A percentile compares a stretch with the other conserved stretches of the same genome.
phyloP scores from a whole-genome alignment of 2,888 invertebrate species.

The Dugesia japonica region DNA sequence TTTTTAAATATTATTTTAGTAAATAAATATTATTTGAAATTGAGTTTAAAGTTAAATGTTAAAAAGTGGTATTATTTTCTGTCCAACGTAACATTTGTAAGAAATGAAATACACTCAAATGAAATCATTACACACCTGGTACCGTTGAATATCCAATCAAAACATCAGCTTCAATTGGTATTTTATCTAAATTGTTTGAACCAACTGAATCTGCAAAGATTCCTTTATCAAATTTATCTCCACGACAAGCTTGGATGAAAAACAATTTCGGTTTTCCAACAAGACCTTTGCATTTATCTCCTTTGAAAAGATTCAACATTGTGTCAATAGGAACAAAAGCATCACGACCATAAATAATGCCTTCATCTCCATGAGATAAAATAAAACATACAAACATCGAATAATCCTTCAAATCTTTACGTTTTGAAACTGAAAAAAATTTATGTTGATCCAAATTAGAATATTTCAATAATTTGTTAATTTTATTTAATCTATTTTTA shows the following conservation, averaged over 20 bases:
- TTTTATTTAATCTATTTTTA: too few species aligned
- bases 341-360: neutral
- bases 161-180: neutral
- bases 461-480: too few species aligned
- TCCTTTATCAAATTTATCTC: constrained; percentile 69
- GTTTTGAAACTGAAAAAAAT: neutral
- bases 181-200: neutral
- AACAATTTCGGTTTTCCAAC: neutral
- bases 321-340: neutral
- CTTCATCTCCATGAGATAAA: constrained; percentile 6
- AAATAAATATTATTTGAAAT: too few species aligned
- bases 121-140: neutral
- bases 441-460: too few species aligned
- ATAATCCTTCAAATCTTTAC: neutral
- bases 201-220: constrained; percentile 49
- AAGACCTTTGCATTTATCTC: neutral
- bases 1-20: too few species aligned
- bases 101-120: too few species aligned
- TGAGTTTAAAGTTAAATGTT: too few species aligned
- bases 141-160: constrained; percentile 5
- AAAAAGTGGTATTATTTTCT: too few species aligned
- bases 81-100: too few species aligned
- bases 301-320: neutral
- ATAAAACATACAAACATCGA: neutral
- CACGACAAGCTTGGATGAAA: constrained; percentile 66